Evolutionary conservation across 1,140 invertebrate genomes (phyloP), one percentile per base, ranked within the genome.

Genomic region (Brachionus asplanchnoidis): DNA sequence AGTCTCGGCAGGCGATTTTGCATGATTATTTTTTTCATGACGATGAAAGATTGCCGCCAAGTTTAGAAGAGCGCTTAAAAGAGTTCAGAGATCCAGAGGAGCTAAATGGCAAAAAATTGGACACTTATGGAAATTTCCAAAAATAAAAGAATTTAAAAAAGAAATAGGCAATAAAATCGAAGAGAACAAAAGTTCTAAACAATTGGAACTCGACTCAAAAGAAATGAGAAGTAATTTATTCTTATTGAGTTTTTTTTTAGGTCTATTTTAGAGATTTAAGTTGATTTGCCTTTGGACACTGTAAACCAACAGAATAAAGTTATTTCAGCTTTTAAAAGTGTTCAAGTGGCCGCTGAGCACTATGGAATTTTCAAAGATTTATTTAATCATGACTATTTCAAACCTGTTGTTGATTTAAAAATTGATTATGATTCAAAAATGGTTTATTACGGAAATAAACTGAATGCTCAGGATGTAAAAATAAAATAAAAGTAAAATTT

Each of bases 321-420:
- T 14, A 32, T 68, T 20, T 11, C 8, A 8, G 44, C 12, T 73
- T 73, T 68, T n/a, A 68, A 70, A 56, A 28, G 36, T 77, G 32
- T 17, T 44, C 14, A 78, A 46, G 9, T 20, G 9, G 91, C 96
- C 84, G 95, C 94, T 4, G 92, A 96, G 50, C 96, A 99, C 89
- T 98, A 95, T 92, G 93, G 93, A 14, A 91, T 99, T 75, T 98
- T 93, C 90, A 91, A 94, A 84, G 93, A 98, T 91, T 90, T 99
- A 32, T 99, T 95, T 91, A 93, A 94, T 8, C 93, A 94, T 89
- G 95, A 94, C 2, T 96, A 93, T 90, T 98, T 98, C 89, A 89
- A 93, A 85, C 95, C 95, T 3, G 88, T 91, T 77, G 89, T 94
- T 23, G 91, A 92, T 28, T 87, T 98, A 23, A 89, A 92, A 60